Conservation (phyloP, 2,797 vertebrate genomes). For the Psittacula derbiana region DNA sequence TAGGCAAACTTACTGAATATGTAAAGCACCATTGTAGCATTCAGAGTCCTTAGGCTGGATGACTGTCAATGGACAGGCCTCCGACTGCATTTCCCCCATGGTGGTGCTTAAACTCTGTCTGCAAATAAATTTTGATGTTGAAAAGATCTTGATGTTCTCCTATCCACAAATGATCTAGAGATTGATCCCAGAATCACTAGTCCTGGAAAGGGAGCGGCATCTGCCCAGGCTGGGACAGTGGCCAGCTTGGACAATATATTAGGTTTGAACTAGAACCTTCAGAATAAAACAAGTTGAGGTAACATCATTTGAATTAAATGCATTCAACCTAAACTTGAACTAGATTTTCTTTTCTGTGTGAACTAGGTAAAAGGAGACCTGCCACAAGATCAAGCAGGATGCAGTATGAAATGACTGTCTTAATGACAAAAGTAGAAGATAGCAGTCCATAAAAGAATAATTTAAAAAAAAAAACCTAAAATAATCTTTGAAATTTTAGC, state of each 20-base stretch:
- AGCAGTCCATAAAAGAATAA: neutral
- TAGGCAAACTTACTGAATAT: neutral
- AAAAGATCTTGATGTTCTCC: neutral
- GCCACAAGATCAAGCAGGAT: neutral
- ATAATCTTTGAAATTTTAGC: neutral
- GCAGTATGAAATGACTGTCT: neutral
- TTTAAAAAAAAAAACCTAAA: neutral
- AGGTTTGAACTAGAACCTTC: neutral
- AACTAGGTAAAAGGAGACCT: neutral
- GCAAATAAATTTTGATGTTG: neutral
- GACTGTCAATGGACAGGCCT: neutral
- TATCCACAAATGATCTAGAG: neutral
- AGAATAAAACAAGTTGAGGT: neutral
- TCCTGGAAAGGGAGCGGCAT: neutral
- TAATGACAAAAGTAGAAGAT: neutral
- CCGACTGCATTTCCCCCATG: neutral
- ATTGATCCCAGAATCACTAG: neutral
- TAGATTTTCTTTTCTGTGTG: neutral
- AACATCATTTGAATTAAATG: neutral
- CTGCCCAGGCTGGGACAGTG: accelerated
- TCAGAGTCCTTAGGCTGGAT: neutral
- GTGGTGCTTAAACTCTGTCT: neutral
- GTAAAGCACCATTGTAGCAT: neutral
- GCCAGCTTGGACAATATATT: neutral
- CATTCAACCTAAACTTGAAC: neutral